Conservation (phyloP, 2,888 invertebrate genomes). For the Stenchaetothrips biformis region DNA sequence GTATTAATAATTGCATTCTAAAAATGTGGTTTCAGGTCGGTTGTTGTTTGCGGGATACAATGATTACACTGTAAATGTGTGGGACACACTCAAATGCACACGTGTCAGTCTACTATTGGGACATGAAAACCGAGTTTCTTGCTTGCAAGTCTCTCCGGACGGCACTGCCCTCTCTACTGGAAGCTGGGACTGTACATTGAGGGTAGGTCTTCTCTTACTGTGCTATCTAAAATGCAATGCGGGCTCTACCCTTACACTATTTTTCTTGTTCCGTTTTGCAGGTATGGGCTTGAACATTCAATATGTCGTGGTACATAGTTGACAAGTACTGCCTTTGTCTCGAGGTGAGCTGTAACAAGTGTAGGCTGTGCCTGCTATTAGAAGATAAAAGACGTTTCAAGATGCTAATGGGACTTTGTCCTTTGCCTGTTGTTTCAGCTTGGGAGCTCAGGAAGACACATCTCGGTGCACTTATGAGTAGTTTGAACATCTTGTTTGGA, state of each 20-base stretch:
- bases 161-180: constrained; percentile 96
- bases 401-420: neutral
- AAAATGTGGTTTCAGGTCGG: constrained; percentile 57
- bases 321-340: neutral
- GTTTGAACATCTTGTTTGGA: constrained; percentile 7
- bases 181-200: constrained; percentile 91
- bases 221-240: neutral
- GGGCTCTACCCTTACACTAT: neutral
- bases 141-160: constrained; percentile 91
- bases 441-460: neutral
- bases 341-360: neutral
- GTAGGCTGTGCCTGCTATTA: neutral
- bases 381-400: neutral
- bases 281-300: neutral
- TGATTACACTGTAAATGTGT: constrained; percentile 96
- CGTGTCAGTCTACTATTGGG: constrained; percentile 87
- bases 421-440: neutral
- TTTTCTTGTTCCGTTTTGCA: neutral
- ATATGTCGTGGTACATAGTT: neutral
- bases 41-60: constrained; percentile 97
- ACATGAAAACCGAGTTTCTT: constrained; percentile 92
- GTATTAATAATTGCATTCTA: neutral
- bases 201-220: constrained; percentile 51
- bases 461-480: neutral
- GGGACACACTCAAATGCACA: constrained; percentile 94